Evolutionary conservation across 2,888 invertebrate genomes (phyloP).

Genomic region (Craniophora ligustri): DNA sequence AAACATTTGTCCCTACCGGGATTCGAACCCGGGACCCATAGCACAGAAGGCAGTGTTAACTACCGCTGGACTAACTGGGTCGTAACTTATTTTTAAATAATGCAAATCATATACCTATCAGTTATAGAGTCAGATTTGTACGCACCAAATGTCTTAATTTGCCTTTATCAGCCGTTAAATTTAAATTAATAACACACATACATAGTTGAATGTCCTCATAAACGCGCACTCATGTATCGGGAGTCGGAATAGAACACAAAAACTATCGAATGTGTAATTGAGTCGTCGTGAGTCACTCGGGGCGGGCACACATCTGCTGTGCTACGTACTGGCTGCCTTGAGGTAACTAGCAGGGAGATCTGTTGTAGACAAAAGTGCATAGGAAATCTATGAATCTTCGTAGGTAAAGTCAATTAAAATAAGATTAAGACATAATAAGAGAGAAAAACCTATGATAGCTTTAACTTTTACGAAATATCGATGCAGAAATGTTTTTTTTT

Average conservation of each 20-base stretch:
- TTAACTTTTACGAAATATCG: no score
- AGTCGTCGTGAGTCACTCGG: conserved; percentile 85
- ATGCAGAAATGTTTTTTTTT: no score
- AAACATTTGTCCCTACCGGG: no score
- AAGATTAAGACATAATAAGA: no score
- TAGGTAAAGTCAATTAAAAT: no score
- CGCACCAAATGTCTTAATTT: conserved; percentile 42
- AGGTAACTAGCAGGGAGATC: conserved; percentile 62
- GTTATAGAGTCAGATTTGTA: conserved; percentile 21
- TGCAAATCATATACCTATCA: conserved; percentile 1
- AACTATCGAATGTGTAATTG: conserved; percentile 88
- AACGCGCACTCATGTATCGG: conserved; percentile 47
- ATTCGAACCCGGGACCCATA: no score
- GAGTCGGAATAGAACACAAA: conserved; percentile 66
- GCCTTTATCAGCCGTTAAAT: conserved; percentile 44
- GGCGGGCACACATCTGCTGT: conserved; percentile 79
- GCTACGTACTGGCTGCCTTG: conserved; percentile 56
- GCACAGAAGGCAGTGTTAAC: no score
- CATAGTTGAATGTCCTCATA: conserved; percentile 64
- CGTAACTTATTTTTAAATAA: conserved; percentile 9
- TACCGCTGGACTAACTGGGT: no score
- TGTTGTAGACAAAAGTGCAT: conserved; percentile 1
- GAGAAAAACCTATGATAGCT: no score
- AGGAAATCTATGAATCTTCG: no score
- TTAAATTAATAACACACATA: conserved; percentile 41